These are phyloP conservation scores for Limnothrissa miodon DNA, from an alignment of 2,113 vertebrate species.

Conservation along the genomic window DNA sequence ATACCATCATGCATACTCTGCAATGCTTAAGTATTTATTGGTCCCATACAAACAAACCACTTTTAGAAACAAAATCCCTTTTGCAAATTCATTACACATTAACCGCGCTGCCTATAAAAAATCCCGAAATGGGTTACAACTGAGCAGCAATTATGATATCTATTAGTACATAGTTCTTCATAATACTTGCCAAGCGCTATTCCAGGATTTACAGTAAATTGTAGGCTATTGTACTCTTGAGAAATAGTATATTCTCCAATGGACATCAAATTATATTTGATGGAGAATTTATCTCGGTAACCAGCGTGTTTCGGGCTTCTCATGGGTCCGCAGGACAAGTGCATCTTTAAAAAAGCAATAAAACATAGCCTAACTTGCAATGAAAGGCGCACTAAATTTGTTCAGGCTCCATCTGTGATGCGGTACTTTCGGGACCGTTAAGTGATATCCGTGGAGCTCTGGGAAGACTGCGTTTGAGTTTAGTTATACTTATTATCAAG, in stretches of 20 bases:
- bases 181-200: not conserved
- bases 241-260: not conserved
- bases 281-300: not conserved
- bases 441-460: not conserved
- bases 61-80: not conserved
- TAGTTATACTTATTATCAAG: not conserved
- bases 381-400: not conserved
- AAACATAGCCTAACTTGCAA: not conserved
- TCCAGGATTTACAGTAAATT: not conserved
- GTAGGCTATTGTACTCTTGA: not conserved
- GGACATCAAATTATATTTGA: not conserved
- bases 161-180: not conserved
- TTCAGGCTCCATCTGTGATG: not conserved
- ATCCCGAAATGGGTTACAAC: not conserved
- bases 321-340: not conserved
- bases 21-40: not conserved
- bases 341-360: not conserved
- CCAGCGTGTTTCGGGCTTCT: not conserved
- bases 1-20: not conserved
- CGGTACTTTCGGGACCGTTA: not conserved
- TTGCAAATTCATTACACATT: not conserved
- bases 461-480: not conserved
- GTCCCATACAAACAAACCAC: not conserved
- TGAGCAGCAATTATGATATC: not conserved
- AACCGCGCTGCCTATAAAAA: not conserved